Evolutionary conservation across 2,113 vertebrate genomes (phyloP), one percentile per base, ranked within the genome.

Genomic region (Siniperca chuatsi): DNA sequence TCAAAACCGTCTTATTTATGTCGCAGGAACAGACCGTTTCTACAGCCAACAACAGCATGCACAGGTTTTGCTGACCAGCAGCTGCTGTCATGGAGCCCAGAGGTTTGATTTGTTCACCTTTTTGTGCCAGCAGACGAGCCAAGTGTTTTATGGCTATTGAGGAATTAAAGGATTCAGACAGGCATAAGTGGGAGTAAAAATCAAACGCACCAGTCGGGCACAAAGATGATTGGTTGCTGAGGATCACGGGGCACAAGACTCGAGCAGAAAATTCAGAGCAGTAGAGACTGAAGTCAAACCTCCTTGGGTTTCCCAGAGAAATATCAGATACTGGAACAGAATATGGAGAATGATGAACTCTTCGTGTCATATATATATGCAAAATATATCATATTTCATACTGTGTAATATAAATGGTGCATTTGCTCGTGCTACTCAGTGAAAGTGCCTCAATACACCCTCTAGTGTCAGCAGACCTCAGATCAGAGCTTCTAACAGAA

Each of bases 211-310:
- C 78, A 21, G 79, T 88, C 88, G 85, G 80, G 83, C 72, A 66
- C 66, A 54, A 42, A 58, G 12, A 2, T 57, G 79, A 95, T 95
- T 94, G 93, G 94, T 64, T 84, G 20, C 21, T 25, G 29, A 42
- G 25, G 68, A 86, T 80, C 90, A 90, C 81, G 76, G 25, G 90
- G 44, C 16, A 12, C 3, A 23, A 52, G 33, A 35, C 25, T 61
- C 62, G 46, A 78, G 12, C 54, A 33, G 23, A 52, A 78, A 15
- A 48, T 62, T 9, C 23, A 67, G 20, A 37, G 52, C 35, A 29
- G 40, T 1, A 20, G 35, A 54, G 52, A 40, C 20, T 35, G n/a
- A 33, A 25, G 15, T 25, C 8, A 74, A 9, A 16, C 2, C 4
- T 55, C 20, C 8, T 65, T 57, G 2, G 12, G 52, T 25, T 84